phyloP scores from a whole-genome alignment of 2,113 vertebrate genomes.

The Onychostoma macrolepis region DNA sequence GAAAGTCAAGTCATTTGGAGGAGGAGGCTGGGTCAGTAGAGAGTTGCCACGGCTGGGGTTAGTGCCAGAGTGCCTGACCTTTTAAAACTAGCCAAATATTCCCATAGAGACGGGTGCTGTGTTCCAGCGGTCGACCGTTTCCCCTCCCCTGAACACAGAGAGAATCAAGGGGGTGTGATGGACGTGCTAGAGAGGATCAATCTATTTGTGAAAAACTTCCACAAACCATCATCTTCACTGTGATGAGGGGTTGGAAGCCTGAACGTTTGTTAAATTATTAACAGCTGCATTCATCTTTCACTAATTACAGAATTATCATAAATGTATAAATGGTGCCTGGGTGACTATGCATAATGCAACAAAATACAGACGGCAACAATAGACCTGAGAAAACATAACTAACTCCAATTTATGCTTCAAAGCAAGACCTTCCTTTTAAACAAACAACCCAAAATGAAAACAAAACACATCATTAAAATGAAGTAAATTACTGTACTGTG shows the following conservation, averaged over 20 bases:
- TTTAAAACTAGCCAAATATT: slow-evolving; percentile 47
- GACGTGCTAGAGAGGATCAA: not conserved
- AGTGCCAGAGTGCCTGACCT: slow-evolving; percentile 47
- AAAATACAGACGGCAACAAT: not conserved
- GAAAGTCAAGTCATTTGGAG: slow-evolving; percentile 7
- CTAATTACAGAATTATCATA: slow-evolving; percentile 27
- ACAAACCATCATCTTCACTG: not conserved
- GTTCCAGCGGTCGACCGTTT: not conserved
- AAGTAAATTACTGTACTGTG: not conserved
- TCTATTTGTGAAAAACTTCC: not conserved
- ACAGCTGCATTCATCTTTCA: slow-evolving; percentile 9
- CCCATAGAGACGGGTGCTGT: slow-evolving; percentile 25
- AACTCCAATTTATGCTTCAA: slow-evolving; percentile 15
- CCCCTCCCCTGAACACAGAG: not conserved
- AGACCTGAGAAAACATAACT: slow-evolving; percentile 10
- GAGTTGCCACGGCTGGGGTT: slow-evolving; percentile 24
- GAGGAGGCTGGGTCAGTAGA: slow-evolving; percentile 7
- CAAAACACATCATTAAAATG: not conserved
- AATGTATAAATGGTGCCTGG: slow-evolving; percentile 29
- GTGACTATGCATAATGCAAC: not conserved
- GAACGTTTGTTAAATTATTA: slow-evolving; percentile 10
- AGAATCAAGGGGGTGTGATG: not conserved
- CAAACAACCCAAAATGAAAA: not conserved
- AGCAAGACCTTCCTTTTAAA: not conserved
- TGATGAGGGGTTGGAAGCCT: not conserved